Base-by-base conservation (phyloP, 2,797 vertebrate genomes). In the Centropyge bicolor region DNA sequence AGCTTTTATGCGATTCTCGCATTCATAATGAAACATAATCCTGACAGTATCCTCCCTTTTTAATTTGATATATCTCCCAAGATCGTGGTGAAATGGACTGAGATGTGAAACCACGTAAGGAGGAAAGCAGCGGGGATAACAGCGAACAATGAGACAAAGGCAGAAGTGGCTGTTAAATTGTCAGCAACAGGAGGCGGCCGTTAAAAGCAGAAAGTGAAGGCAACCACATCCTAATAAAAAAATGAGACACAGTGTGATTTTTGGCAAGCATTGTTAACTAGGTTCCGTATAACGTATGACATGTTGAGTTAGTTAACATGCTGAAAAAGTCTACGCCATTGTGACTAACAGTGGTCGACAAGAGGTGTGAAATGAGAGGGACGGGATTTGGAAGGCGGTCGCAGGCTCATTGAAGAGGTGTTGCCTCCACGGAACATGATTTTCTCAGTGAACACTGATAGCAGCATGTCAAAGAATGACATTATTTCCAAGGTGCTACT, bases 351-450 rank as follows among this genome's bases (percentile, higher is more conserved):
- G 76, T 57, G 13, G 54, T 71, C 22, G 55, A 52, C 14, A 0
- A 19, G 48, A 67, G 43, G 76, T 78, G 63, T 80, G 78, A 85
- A 80, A 86, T 67, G 73, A 69, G 35, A 54, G 14, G n/a, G 81
- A 69, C 77, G 36, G 84, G 54, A 74, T 76, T 19, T 76, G 61
- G 66, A 71, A 45, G 52, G 83, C 78, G 54, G 45, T 57, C 3
- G 55, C 36, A 16, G 31, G 22, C 70, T 80, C 6, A 9, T 1
- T 80, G 80, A 17, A 69, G 82, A 85, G 75, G 70, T 78, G 74
- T 75, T 82, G 77, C 62, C 74, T 85, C 74, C 66, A 65, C 57
- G 82, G 38, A 72, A 80, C 78, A 78, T 22, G 65, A 71, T 54
- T 85, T 85, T 78, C 68, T 69, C 45, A 57, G 49, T 46, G 74